phyloP scores from a whole-genome alignment of 2,797 vertebrate genomes.

The Triplophysa bombifrons region DNA sequence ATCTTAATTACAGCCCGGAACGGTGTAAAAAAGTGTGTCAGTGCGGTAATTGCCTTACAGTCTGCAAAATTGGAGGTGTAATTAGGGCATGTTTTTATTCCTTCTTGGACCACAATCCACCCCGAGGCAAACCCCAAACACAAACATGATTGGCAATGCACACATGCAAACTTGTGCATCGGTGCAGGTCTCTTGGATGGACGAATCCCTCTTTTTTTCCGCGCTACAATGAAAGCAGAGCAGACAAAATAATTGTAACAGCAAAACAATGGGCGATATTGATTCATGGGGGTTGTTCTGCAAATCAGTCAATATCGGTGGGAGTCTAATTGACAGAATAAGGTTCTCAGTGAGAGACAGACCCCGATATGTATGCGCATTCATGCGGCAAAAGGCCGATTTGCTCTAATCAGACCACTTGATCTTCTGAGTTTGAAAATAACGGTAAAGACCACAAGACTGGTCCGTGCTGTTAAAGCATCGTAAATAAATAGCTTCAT shows the following conservation, averaged over 20 bases:
- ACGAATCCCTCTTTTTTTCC: neutral
- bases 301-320: conserved; percentile 51
- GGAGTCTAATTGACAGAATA: conserved; percentile 58
- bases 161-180: neutral
- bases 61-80: conserved; percentile 36
- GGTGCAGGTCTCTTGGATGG: conserved; percentile 9
- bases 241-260: conserved; percentile 55
- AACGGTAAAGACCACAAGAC: neutral
- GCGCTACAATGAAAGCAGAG: conserved; percentile 39
- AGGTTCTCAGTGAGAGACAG: conserved; percentile 20
- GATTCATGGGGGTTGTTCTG: conserved; percentile 41
- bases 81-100: conserved; percentile 33
- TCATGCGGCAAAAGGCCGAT: neutral
- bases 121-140: neutral
- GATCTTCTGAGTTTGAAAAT: neutral
- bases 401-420: conserved; percentile 33
- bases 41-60: conserved; percentile 44
- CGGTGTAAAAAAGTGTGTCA: conserved; percentile 52
- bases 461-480: neutral
- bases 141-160: neutral
- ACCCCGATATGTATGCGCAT: conserved; percentile 31
- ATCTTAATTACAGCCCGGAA: conserved; percentile 54
- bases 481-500: conserved; percentile 4
- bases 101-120: neutral
- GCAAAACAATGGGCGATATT: conserved; percentile 58